Evolutionary conservation across 2,113 vertebrate genomes (phyloP).

Genomic region (Eclectus roratus): DNA sequence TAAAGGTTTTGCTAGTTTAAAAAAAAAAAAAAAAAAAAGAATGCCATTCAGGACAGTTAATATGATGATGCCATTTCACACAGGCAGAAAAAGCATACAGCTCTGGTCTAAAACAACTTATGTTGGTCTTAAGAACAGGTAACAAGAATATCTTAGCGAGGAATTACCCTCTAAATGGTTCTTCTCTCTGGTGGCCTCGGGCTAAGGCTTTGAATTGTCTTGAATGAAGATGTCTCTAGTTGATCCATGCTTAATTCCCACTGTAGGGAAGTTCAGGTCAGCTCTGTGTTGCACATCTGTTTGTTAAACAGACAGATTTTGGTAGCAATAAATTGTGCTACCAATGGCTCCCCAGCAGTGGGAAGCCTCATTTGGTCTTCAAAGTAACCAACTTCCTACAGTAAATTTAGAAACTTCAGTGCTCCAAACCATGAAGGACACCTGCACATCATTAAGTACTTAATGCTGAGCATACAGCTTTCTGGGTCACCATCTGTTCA

Average conservation of each 20-base stretch:
- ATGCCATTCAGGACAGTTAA: neutral
- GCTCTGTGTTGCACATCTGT: neutral
- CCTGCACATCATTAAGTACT: slow-evolving; percentile 59
- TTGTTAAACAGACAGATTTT: neutral
- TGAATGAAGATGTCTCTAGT: neutral
- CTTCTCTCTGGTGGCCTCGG: neutral
- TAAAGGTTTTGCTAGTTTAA: neutral
- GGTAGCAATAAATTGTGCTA: neutral
- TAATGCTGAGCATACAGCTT: slow-evolving; percentile 51
- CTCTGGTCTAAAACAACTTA: neutral
- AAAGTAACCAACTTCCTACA: slow-evolving; percentile 29
- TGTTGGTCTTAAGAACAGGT: neutral
- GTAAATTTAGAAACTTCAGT: neutral
- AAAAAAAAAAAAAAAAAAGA: neutral
- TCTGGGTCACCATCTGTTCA: slow-evolving; percentile 66
- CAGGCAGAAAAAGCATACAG: neutral
- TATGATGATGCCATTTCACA: neutral
- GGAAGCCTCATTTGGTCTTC: slow-evolving; percentile 36
- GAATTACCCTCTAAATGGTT: neutral
- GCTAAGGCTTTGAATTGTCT: neutral
- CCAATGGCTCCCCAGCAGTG: slow-evolving; percentile 2
- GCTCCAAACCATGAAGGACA: slow-evolving; percentile 32
- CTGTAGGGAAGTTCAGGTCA: neutral
- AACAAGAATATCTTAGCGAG: neutral
- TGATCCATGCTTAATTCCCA: neutral